phyloP scores from a whole-genome alignment of 2,113 vertebrate species.

The Tachysurus vachellii region DNA sequence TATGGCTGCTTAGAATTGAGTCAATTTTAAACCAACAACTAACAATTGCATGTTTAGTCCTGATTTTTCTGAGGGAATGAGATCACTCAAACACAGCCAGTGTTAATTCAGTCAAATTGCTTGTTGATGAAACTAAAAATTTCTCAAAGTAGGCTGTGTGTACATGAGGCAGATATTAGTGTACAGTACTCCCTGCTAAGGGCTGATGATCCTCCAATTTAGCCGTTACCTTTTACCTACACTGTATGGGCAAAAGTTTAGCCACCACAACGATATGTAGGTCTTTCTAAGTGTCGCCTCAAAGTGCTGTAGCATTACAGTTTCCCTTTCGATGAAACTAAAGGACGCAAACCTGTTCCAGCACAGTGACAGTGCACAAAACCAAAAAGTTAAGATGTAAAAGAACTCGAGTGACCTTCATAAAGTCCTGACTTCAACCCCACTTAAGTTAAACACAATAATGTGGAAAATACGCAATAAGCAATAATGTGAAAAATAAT shows the following conservation, averaged over 20 bases:
- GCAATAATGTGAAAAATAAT: no score
- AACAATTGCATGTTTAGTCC: neutral
- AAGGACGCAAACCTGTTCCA: neutral
- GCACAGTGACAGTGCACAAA: neutral
- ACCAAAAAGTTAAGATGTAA: neutral
- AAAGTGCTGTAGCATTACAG: neutral
- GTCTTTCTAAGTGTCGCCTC: neutral
- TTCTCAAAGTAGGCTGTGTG: neutral
- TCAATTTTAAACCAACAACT: neutral
- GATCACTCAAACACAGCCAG: neutral
- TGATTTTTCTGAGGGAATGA: neutral
- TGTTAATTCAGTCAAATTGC: neutral
- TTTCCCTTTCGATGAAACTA: neutral
- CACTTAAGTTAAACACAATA: neutral
- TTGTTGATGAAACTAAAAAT: neutral
- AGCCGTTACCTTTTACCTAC: no score
- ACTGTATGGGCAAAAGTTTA: neutral
- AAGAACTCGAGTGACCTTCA: neutral
- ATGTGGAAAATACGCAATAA: no score
- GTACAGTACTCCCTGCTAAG: constrained; percentile 29
- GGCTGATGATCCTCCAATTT: neutral
- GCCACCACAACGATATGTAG: neutral
- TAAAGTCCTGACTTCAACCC: neutral
- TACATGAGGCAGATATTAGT: neutral
- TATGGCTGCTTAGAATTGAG: neutral